A percentile compares a stretch with the other conserved stretches of the same genome.
Conservation (phyloP, 2,888 invertebrate species). For the Disparrhopalites patrizii region DNA sequence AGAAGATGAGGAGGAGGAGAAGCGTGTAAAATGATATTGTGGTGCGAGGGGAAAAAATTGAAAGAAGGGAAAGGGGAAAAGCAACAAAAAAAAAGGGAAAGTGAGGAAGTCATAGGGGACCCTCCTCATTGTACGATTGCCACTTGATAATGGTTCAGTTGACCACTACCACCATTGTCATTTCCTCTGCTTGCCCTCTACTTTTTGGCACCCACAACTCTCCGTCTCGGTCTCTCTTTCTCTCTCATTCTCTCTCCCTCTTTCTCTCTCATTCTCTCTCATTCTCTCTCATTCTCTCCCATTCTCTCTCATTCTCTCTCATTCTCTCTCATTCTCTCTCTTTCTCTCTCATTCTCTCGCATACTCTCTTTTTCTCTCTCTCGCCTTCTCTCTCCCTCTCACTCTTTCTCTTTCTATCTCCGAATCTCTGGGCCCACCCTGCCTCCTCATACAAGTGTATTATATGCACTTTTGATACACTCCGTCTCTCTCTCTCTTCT, state of each 20-base stretch:
- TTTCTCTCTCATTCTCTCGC: neutral
- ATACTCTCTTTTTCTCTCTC: too few species aligned
- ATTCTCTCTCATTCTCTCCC: neutral
- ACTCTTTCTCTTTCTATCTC: too few species aligned
- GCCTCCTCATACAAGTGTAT: too few species aligned
- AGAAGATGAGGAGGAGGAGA: too few species aligned
- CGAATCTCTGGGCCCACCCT: too few species aligned
- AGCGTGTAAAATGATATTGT: too few species aligned
- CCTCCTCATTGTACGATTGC: too few species aligned
- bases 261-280: constrained; percentile 1
- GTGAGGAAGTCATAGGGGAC: neutral
- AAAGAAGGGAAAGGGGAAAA: neutral
- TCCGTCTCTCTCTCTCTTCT: too few species aligned
- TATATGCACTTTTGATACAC: too few species aligned
- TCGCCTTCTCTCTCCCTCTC: too few species aligned
- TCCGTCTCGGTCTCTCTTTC: too few species aligned
- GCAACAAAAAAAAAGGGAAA: neutral
- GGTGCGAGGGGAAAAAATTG: neutral
- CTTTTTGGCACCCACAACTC: neutral
- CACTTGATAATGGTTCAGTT: constrained; percentile 4
- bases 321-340: neutral
- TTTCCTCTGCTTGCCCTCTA: neutral
- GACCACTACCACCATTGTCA: neutral
- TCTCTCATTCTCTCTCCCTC: neutral
- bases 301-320: too few species aligned